A percentile compares a stretch with the other conserved stretches of the same genome.
Conservation (phyloP, 2,797 vertebrate species). For the Phrynocephalus forsythii region DNA sequence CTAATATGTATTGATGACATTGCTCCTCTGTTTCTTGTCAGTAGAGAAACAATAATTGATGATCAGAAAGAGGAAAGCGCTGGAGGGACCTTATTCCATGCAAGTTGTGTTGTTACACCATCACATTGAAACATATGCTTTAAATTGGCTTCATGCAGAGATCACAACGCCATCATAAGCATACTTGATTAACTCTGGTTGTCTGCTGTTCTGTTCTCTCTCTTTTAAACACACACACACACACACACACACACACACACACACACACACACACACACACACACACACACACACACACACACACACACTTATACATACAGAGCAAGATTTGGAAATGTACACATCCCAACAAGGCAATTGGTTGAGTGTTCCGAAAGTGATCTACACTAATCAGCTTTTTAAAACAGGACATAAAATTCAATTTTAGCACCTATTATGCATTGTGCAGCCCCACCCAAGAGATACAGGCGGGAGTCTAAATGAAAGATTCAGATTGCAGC, state of each 20-base stretch:
- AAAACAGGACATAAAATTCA: background rate
- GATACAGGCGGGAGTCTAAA: background rate
- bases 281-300: no score
- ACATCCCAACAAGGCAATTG: background rate
- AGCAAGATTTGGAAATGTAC: conserved; percentile 60
- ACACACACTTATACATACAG: no score
- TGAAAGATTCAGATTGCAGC: background rate
- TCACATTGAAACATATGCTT: conserved; percentile 69
- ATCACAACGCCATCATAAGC: conserved; percentile 65
- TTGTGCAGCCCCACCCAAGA: background rate
- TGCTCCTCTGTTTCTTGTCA: conserved; percentile 78
- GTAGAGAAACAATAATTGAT: conserved; percentile 69
- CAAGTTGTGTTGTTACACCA: conserved; percentile 66
- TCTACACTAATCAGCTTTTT: background rate
- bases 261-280: no score
- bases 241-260: no score
- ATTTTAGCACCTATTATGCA: background rate
- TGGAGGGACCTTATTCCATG: conserved; percentile 65
- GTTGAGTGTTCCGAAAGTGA: background rate
- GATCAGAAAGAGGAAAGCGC: conserved; percentile 63
- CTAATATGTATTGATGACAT: conserved; percentile 58
- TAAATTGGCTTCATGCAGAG: conserved; percentile 77
- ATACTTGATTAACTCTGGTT: conserved; percentile 65
- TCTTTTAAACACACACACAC: no score
- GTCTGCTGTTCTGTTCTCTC: conserved; percentile 2